A percentile compares a stretch with the other conserved stretches of the same genome.
These are phyloP conservation scores for Noctua pronuba DNA, from an alignment of 2,888 invertebrate genomes.

Conservation along the genomic window DNA sequence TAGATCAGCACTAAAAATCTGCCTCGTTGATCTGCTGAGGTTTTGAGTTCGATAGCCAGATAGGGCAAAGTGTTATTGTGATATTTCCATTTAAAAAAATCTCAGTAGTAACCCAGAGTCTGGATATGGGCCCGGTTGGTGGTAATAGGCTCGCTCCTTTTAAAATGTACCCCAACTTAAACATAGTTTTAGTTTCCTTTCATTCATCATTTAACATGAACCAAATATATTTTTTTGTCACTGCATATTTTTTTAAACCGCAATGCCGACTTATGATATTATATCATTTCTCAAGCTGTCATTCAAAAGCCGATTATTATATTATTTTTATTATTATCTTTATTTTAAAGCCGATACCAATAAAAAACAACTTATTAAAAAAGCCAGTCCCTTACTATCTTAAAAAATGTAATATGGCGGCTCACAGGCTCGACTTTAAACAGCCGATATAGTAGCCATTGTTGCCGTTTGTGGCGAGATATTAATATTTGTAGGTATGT, in stretches of 20 bases:
- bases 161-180: not conserved
- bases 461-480: conserved; percentile 18
- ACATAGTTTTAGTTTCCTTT: not conserved
- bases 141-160: not conserved
- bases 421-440: conserved; percentile 1
- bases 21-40: not conserved
- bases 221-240: not conserved
- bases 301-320: too few relatives aligned
- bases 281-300: not conserved
- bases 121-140: not conserved
- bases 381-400: not conserved
- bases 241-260: not conserved
- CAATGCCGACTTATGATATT: too few relatives aligned
- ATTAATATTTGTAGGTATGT: conserved; percentile 27
- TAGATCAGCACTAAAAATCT: not conserved
- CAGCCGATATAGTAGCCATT: conserved; percentile 34
- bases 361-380: not conserved
- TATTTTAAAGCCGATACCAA: not conserved
- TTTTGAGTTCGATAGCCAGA: not conserved
- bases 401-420: conserved; percentile 16
- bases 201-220: not conserved
- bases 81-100: not conserved
- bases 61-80: not conserved
- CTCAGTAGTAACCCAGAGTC: not conserved
- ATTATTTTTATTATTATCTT: too few relatives aligned